Evolutionary conservation across 2,797 vertebrate genomes (phyloP).

Genomic region (Coracias cyanogaster): DNA sequence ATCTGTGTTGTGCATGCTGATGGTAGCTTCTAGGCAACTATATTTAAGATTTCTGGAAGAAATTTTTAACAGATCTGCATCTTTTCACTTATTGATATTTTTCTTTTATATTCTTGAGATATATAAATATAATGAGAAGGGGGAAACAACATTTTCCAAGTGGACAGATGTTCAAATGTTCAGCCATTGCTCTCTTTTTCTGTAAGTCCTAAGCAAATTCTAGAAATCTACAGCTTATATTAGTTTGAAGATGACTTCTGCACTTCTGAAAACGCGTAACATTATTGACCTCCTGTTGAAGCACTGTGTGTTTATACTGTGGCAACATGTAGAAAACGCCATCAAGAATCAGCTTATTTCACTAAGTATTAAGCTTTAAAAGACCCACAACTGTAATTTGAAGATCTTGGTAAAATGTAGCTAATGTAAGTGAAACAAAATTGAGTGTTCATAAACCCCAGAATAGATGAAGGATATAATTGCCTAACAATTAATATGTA

Average conservation of each 20-base stretch:
- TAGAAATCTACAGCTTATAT: neutral
- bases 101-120: neutral
- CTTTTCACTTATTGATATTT: neutral
- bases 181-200: neutral
- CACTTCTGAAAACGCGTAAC: neutral
- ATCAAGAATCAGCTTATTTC: neutral
- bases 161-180: neutral
- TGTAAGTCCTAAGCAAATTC: neutral
- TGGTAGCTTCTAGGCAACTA: neutral
- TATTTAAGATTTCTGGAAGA: neutral
- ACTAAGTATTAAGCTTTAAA: neutral
- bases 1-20: neutral
- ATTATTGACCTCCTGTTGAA: neutral
- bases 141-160: fast-evolving
- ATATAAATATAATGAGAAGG: neutral
- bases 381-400: neutral
- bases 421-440: neutral
- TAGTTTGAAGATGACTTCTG: neutral
- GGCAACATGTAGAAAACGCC: neutral
- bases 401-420: neutral
- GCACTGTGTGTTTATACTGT: neutral
- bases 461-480: neutral
- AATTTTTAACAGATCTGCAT: neutral
- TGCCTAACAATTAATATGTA: neutral
- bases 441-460: neutral